Evolutionary conservation across 2,113 vertebrate genomes (phyloP), one percentile per base, ranked within the genome.

Genomic region (Cyprinodon brontotheroides): DNA sequence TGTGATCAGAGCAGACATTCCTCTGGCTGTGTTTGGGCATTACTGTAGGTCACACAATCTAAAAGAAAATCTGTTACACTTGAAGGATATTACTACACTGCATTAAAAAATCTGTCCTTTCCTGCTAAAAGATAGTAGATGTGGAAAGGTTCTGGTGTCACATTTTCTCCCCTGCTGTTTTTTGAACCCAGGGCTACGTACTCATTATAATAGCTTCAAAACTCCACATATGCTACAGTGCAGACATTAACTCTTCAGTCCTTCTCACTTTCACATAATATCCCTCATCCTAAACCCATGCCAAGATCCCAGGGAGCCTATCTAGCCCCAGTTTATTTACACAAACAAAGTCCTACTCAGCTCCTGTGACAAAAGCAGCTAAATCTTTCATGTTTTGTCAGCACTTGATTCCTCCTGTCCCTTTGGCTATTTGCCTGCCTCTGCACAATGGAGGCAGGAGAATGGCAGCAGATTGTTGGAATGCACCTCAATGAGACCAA

Each of bases 381-480:
- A 98, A 97, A 99, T 98, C 98, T 98, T 99, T 99, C 98, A 99
- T 98, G 97, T 99, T 98, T 99, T 99, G 97, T 99, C 96, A 98
- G 96, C 94, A 96, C 96, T 99, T 98, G 97, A 98, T 98, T 98
- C 96, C 97, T 96, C 96, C 97, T 98, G 97, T 98, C 97, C 96
- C 93, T 95, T 96, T 97, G 97, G 97, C 97, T 97, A 97, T 98
- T 97, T 97, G 97, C 97, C 97, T 98, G 96, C 95, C 93, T 92
- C 93, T 87, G 95, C 95, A 98, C 97, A 99, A 99, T 98, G 91
- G 96, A 95, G 95, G 95, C 96, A 95, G 96, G 96, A 97, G 97
- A 99, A 98, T 97, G 95, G 97, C 96, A 98, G 97, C 97, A 98
- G 97, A 99, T 98, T 99, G 97, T 97, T 97, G 96, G 98, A 99